phyloP scores from a whole-genome alignment of 1,140 invertebrate species.

The Bradysia coprophila region DNA sequence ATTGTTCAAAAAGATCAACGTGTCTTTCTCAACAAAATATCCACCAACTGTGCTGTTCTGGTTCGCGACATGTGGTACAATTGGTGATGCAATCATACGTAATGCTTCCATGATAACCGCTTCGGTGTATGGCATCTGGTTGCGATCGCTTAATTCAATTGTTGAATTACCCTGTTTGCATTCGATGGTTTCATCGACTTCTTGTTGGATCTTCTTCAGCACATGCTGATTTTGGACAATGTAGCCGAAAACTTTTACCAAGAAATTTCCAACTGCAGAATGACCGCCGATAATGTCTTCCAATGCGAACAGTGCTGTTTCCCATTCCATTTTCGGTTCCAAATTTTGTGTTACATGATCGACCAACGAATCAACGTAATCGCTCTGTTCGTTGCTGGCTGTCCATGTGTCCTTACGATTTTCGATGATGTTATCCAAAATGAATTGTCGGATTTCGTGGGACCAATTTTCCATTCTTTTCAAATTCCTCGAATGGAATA shows the following conservation, averaged over 20 bases:
- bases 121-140: slow-evolving; percentile 54
- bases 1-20: slow-evolving; percentile 67
- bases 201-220: slow-evolving; percentile 37
- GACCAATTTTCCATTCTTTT: slow-evolving; percentile 41
- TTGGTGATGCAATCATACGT: slow-evolving; percentile 56
- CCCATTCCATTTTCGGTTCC: slow-evolving; percentile 30
- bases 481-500: slow-evolving; percentile 42
- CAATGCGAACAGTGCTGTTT: slow-evolving; percentile 45
- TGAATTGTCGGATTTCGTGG: slow-evolving; percentile 43
- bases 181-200: slow-evolving; percentile 25
- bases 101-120: slow-evolving; percentile 57
- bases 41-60: slow-evolving; percentile 46
- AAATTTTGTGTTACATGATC: slow-evolving; percentile 31
- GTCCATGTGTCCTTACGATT: slow-evolving; percentile 31
- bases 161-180: slow-evolving; percentile 2
- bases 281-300: slow-evolving; percentile 71
- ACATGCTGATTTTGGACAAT: slow-evolving; percentile 40
- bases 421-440: slow-evolving; percentile 43
- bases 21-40: slow-evolving; percentile 42
- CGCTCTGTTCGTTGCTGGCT: slow-evolving; percentile 29
- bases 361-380: slow-evolving; percentile 50
- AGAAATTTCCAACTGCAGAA: slow-evolving; percentile 58
- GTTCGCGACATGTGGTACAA: slow-evolving; percentile 72
- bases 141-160: slow-evolving; percentile 40
- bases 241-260: slow-evolving; percentile 47